Evolutionary conservation across 2,888 invertebrate species (phyloP).

Genomic region (Drosophila silvestris): DNA sequence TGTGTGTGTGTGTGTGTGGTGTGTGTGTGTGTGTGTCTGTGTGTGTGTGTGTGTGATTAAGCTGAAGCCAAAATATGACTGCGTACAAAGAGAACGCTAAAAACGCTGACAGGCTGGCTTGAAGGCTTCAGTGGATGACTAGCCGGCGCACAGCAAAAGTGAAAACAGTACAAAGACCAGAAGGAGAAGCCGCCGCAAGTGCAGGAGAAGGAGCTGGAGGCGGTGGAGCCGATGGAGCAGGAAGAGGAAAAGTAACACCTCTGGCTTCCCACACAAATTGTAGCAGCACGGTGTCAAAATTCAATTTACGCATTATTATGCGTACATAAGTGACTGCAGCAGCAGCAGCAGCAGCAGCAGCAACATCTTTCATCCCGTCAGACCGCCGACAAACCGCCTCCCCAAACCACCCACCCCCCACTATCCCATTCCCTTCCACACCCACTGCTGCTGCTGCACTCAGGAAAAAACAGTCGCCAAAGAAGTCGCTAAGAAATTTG

Average conservation of each 20-base stretch:
- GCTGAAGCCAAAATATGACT: constrained; percentile 1
- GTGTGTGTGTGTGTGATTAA: background rate
- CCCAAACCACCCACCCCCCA: background rate
- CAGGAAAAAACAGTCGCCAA: background rate
- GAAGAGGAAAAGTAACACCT: constrained; percentile 14
- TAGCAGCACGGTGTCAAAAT: constrained; percentile 72
- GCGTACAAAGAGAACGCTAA: constrained; percentile 9
- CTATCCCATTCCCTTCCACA: background rate
- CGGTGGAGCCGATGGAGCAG: background rate
- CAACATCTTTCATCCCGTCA: background rate
- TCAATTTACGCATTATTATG: constrained; percentile 76
- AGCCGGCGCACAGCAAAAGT: background rate
- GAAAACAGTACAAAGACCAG: background rate
- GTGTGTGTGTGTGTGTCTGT: background rate
- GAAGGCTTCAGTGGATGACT: constrained; percentile 25
- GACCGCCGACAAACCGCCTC: background rate
- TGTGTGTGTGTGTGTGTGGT: background rate
- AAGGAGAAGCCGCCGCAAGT: too few species aligned
- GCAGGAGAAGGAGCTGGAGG: background rate
- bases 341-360: background rate
- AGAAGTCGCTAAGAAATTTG: background rate
- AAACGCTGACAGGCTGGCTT: constrained; percentile 23
- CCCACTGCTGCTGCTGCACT: constrained; percentile 2
- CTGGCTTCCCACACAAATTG: constrained; percentile 39
- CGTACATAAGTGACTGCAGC: constrained; percentile 58